Percentiles rank a stretch among this genome's conserved stretches.
phyloP scores from a whole-genome alignment of 2,797 vertebrate genomes.

The Acanthurus lineatus region DNA sequence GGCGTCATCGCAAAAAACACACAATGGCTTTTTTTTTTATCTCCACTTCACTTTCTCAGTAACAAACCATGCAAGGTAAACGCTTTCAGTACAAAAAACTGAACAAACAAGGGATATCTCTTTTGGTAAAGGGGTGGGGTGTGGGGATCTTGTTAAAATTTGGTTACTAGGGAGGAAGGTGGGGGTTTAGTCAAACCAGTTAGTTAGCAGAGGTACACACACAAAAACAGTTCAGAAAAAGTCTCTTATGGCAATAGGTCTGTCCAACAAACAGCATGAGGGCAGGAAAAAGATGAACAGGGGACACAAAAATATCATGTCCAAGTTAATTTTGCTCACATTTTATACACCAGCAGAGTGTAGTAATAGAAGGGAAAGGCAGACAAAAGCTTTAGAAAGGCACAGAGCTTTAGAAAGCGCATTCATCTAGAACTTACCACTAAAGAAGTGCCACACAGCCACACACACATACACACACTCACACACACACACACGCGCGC shows the following conservation, averaged over 20 bases:
- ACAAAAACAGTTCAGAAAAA: not conserved
- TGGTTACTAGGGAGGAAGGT: constrained; percentile 12
- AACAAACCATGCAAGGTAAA: constrained; percentile 66
- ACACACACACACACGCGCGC: constrained; percentile 44
- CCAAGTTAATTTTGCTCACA: constrained; percentile 31
- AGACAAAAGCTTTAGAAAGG: constrained; percentile 84
- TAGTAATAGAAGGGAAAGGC: constrained; percentile 61
- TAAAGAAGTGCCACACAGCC: constrained; percentile 72
- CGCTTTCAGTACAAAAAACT: constrained; percentile 53
- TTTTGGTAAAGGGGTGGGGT: constrained; percentile 28
- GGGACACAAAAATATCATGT: constrained; percentile 45
- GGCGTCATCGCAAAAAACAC: constrained; percentile 30
- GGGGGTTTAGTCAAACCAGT: constrained; percentile 9
- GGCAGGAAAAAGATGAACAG: constrained; percentile 37
- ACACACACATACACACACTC: not conserved
- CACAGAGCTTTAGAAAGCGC: constrained; percentile 85
- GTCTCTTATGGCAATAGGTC: constrained; percentile 63
- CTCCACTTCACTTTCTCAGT: constrained; percentile 51
- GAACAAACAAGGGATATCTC: constrained; percentile 42
- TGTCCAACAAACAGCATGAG: constrained; percentile 52
- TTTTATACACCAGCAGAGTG: constrained; percentile 39
- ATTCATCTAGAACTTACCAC: constrained; percentile 70
- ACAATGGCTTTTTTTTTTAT: constrained; percentile 50
- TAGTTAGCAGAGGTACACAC: constrained; percentile 24
- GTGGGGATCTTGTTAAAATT: not conserved